Evolutionary conservation across 2,113 vertebrate genomes (phyloP), one percentile per base, ranked within the genome.

Genomic region (Rhinopomastus cyanomelas): DNA sequence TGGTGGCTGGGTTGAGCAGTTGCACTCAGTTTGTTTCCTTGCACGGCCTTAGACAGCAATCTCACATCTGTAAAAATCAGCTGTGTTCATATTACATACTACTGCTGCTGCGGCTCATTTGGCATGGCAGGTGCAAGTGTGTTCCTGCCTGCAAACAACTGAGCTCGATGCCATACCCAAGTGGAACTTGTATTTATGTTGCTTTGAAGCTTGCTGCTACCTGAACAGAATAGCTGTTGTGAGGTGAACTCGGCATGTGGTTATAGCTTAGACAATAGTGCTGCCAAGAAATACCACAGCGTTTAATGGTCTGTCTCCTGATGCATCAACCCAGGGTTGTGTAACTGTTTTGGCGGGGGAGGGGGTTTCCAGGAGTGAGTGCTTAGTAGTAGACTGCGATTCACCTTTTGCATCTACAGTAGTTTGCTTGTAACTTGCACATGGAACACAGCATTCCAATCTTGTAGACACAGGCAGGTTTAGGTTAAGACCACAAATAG

Each of bases 151-250:
- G 29, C n/a, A 66, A 25, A 16, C 60, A 39, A 21, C 0, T 56
- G 44, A 49, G 19, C n/a, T 52, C 0, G 1, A 8, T n/a, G 59
- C 59, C 10, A 6, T 18, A 37, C 4, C 0, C 3, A 14, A 62
- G 16, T 5, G 29, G 64, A 9, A 32, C 53, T 55, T 81, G 39
- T 15, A 42, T 56, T 81, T 30, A 13, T 12, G 1, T 44, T 42
- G 53, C 46, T 79, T 49, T 61, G 25, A 61, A 64, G 42, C 14
- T 37, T 68, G 49, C 37, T 9, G 10, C 75, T 87, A 0, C n/a
- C 65, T 57, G 59, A 73, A 34, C 46, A 30, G 23, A 57, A 3
- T 1, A 52, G 49, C 5, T 22, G 52, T 68, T 65, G 39, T 0
- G 0, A 64, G 37, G 12, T 60, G 48, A 60, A 0, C 37, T 79